A percentile compares a stretch with the other conserved stretches of the same genome.
These are phyloP conservation scores for Tiliqua scincoides DNA, from an alignment of 2,113 vertebrate genomes.

Conservation along the genomic window DNA sequence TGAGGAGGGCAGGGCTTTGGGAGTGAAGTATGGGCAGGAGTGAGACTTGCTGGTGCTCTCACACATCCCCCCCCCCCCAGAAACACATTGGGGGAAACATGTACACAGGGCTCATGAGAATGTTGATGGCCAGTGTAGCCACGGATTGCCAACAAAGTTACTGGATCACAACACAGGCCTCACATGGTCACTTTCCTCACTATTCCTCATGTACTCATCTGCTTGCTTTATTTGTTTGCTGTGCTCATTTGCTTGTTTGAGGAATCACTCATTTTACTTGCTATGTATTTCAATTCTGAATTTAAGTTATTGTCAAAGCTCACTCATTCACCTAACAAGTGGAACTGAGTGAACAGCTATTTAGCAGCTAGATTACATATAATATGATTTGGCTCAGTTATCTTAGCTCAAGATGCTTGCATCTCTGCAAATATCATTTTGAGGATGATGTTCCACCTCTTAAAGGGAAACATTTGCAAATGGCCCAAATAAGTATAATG, in stretches of 20 bases:
- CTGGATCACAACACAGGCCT: neutral
- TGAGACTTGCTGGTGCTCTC: neutral
- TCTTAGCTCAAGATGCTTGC: neutral
- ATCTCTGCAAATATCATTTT: conserved; percentile 23
- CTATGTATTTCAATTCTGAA: neutral
- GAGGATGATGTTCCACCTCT: conserved; percentile 51
- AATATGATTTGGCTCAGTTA: neutral
- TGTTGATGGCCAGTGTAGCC: neutral
- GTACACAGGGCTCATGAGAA: too few species aligned
- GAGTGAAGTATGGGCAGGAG: too few species aligned
- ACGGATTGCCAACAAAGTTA: neutral
- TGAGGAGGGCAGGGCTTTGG: too few species aligned
- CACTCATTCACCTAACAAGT: neutral
- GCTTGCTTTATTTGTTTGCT: too few species aligned
- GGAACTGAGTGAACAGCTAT: neutral
- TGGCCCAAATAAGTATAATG: conserved; percentile 34
- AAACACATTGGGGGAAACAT: too few species aligned
- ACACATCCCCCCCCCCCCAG: too few species aligned
- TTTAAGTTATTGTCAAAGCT: neutral
- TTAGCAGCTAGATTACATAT: neutral
- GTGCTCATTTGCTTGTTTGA: neutral
- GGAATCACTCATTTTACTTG: neutral
- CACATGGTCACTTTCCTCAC: neutral
- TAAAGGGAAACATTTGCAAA: conserved; percentile 52
- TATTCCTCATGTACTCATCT: neutral